Evolutionary conservation across 2,888 invertebrate species (phyloP).

Genomic region (Eulithis testata): DNA sequence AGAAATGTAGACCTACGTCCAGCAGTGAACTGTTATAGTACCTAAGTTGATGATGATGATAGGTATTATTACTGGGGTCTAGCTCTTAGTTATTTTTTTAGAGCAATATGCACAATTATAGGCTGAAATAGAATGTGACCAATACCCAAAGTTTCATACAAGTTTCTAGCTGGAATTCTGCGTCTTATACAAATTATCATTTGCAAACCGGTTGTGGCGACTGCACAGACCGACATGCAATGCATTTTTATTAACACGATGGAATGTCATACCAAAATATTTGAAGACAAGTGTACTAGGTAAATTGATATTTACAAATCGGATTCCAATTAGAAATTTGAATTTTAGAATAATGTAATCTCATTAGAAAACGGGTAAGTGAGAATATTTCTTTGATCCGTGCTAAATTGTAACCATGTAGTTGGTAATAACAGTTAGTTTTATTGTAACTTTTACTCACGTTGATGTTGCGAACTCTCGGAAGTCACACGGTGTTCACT

Average conservation of each 20-base stretch:
- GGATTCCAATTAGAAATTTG: conserved; percentile 50
- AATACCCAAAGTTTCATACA: conserved; percentile 20
- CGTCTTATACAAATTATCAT: conserved; percentile 39
- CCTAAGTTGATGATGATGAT: too few relatives aligned
- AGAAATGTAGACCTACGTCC: too few relatives aligned
- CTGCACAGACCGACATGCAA: conserved; percentile 28
- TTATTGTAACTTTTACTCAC: conserved; percentile 73
- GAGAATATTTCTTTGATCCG: conserved; percentile 38
- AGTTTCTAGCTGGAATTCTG: conserved; percentile 33
- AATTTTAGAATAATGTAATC: conserved; percentile 49
- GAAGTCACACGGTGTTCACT: conserved; percentile 67
- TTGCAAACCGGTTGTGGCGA: conserved; percentile 40
- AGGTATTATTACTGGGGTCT: too few relatives aligned
- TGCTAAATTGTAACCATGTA: conserved; percentile 50
- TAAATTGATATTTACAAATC: not conserved
- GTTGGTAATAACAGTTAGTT: conserved; percentile 63
- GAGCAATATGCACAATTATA: not conserved
- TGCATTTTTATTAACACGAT: conserved; percentile 38
- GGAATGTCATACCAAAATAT: conserved; percentile 53
- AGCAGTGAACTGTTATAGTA: too few relatives aligned
- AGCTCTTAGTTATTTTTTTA: too few relatives aligned
- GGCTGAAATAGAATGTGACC: not conserved
- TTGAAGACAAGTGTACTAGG: conserved; percentile 35
- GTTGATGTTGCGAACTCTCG: conserved; percentile 60
- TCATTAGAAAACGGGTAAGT: conserved; percentile 43